Evolutionary conservation across 1,140 invertebrate species (phyloP).

Genomic region (Drosophila nigromelanica): DNA sequence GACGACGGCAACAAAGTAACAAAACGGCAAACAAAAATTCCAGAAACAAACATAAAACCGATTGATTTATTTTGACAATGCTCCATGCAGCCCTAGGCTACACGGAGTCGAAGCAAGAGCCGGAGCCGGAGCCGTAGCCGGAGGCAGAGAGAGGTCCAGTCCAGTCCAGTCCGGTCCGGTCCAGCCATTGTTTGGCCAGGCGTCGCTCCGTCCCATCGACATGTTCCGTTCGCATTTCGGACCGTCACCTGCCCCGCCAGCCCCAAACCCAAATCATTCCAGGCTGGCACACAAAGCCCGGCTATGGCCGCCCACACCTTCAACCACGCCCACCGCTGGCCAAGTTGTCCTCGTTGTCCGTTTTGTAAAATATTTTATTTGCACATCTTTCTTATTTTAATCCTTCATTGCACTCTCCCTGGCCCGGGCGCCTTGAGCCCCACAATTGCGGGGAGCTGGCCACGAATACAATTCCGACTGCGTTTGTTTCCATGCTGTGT

Average conservation of each 20-base stretch:
- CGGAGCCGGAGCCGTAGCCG: not conserved
- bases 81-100: slow-evolving; percentile 55
- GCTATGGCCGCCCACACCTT: slow-evolving; percentile 9
- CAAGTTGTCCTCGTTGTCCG: slow-evolving; percentile 70
- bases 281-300: slow-evolving; percentile 4
- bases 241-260: slow-evolving; percentile 36
- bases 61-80: slow-evolving; percentile 83
- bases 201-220: slow-evolving; percentile 52
- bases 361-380: slow-evolving; percentile 80
- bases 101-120: slow-evolving; percentile 1
- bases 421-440: slow-evolving; percentile 42
- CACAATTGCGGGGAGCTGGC: too few relatives aligned
- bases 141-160: not conserved
- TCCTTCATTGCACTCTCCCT: slow-evolving; percentile 73
- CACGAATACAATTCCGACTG: slow-evolving; percentile 30
- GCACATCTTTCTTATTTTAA: slow-evolving; percentile 83
- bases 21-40: slow-evolving; percentile 80
- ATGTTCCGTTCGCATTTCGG: slow-evolving; percentile 72
- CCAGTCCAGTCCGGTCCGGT: slow-evolving; percentile 7
- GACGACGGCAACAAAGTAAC: slow-evolving; percentile 62
- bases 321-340: not conserved
- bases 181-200: slow-evolving; percentile 30
- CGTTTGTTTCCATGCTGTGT: slow-evolving; percentile 34
- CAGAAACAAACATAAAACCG: slow-evolving; percentile 82
- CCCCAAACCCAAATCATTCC: not conserved